Evolutionary conservation across 1,140 invertebrate species (phyloP).

Genomic region (Drosophila persimilis): DNA sequence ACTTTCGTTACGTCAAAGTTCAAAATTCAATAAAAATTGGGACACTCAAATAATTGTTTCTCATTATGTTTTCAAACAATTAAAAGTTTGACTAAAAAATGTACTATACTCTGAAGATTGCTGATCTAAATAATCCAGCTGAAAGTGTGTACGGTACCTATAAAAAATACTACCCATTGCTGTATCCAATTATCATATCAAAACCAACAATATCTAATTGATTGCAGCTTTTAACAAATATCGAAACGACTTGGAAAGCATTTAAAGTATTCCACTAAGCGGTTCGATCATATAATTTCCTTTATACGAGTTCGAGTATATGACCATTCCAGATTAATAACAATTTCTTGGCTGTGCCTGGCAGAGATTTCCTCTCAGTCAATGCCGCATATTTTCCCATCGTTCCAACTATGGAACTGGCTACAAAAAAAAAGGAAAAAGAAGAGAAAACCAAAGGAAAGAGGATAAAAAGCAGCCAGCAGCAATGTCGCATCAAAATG

Average conservation of each 20-base stretch:
- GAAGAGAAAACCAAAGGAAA: too few species aligned
- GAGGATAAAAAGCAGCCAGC: too few species aligned
- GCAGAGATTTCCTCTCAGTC: constrained; percentile 46
- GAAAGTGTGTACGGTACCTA: too few species aligned
- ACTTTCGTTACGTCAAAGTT: too few species aligned
- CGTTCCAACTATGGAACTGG: constrained; percentile 49
- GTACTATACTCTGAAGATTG: too few species aligned
- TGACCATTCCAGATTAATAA: constrained; percentile 54
- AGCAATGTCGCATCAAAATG: constrained; percentile 69
- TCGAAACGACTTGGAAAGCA: constrained; percentile 17
- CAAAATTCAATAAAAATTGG: too few species aligned
- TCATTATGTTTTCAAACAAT: too few species aligned
- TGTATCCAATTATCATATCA: not conserved
- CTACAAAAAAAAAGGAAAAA: constrained; percentile 23
- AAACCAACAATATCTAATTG: constrained; percentile 26
- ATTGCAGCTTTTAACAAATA: constrained; percentile 38
- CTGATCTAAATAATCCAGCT: too few species aligned
- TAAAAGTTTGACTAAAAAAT: too few species aligned
- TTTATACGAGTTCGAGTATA: not conserved
- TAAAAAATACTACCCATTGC: too few species aligned
- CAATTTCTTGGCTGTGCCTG: constrained; percentile 17
- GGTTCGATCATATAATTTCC: constrained; percentile 23
- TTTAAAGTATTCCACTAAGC: constrained; percentile 18
- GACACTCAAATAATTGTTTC: too few species aligned
- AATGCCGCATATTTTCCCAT: constrained; percentile 62